These are phyloP conservation scores for Hemicrepidius hirtus DNA, from an alignment of 2,888 invertebrate genomes.

Conservation along the genomic window DNA sequence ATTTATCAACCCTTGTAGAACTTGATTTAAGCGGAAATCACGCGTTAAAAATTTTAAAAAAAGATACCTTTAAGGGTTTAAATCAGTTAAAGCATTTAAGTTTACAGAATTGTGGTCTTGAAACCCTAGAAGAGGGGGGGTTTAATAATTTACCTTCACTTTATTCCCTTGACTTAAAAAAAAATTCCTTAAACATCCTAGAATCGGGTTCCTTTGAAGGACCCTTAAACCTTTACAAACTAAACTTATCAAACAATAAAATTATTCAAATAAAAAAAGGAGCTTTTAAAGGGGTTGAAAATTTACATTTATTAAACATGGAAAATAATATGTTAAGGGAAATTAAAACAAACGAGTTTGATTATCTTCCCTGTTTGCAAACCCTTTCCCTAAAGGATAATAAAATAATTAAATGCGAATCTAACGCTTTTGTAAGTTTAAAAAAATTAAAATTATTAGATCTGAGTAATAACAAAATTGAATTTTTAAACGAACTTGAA, in stretches of 20 bases:
- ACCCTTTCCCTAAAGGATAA: neutral
- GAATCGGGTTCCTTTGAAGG: slow-evolving; percentile 17
- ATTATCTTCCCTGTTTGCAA: neutral
- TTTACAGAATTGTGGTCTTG: neutral
- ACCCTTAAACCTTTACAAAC: neutral
- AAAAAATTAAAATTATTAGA: slow-evolving; percentile 2
- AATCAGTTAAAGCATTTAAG: neutral
- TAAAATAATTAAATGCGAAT: neutral
- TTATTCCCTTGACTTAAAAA: neutral
- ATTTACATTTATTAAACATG: neutral
- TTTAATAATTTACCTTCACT: neutral
- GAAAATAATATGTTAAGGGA: neutral
- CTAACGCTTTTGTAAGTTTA: neutral
- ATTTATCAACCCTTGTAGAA: neutral
- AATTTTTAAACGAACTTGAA: neutral
- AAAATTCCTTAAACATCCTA: neutral
- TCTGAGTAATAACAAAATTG: neutral
- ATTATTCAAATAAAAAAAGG: slow-evolving; percentile 1
- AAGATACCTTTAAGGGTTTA: neutral
- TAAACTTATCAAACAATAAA: slow-evolving; percentile 10
- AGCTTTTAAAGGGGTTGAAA: slow-evolving; percentile 1
- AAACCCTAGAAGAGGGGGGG: neutral
- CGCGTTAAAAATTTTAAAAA: neutral
- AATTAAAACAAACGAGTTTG: neutral
- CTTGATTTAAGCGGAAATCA: neutral